Evolutionary conservation across 2,113 vertebrate genomes (phyloP).

Genomic region (Anhinga anhinga): DNA sequence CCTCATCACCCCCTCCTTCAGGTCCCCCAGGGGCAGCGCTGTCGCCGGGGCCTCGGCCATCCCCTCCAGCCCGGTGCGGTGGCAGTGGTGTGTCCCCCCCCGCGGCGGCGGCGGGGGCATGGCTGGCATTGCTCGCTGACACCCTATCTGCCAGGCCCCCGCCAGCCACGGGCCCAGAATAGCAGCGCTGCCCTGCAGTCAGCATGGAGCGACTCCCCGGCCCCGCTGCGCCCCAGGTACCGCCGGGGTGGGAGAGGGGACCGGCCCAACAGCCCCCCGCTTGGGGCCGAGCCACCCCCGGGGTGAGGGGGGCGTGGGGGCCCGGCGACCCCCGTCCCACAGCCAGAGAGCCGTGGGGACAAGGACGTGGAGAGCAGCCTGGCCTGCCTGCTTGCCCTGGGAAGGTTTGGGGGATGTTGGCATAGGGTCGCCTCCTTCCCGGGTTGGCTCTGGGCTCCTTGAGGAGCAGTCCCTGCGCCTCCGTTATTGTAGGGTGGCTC

Average conservation of each 20-base stretch:
- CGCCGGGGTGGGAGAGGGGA: not conserved
- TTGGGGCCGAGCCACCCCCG: not conserved
- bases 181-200: slow-evolving; percentile 34
- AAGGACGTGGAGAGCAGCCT: not conserved
- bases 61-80: not conserved
- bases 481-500: not conserved
- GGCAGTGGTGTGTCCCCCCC: not conserved
- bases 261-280: rapidly evolving
- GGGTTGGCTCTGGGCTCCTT: not conserved
- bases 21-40: not conserved
- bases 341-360: not conserved
- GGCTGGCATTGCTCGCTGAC: slow-evolving; percentile 49
- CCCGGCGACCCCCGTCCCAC: not conserved
- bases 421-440: not conserved
- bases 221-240: slow-evolving; percentile 34
- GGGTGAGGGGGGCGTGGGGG: not conserved
- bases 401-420: not conserved
- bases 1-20: not conserved
- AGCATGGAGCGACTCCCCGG: slow-evolving; percentile 47
- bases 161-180: slow-evolving; percentile 53
- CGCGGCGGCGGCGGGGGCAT: not conserved
- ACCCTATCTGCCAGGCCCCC: slow-evolving; percentile 40
- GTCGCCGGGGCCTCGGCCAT: not conserved
- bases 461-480: not conserved
- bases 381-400: not conserved